Evolutionary conservation across 2,113 vertebrate genomes (phyloP).

Genomic region (Todiramphus chloris): DNA sequence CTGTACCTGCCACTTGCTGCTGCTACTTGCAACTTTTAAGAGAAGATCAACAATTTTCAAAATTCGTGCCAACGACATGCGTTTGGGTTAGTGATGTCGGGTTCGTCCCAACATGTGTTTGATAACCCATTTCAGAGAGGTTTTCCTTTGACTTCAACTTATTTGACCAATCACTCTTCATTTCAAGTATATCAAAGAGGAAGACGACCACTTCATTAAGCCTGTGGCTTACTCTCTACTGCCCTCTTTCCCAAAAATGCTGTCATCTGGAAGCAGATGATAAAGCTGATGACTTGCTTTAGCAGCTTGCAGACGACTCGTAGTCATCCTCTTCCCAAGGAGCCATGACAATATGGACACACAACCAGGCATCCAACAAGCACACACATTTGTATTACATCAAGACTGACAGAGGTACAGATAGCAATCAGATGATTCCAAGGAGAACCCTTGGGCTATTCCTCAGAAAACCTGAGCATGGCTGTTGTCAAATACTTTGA

Average conservation of each 20-base stretch:
- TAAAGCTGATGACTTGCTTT: not conserved
- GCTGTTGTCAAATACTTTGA: not conserved
- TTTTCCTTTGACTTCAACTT: not conserved
- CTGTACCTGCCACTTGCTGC: not conserved
- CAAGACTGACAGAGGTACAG: rapidly evolving
- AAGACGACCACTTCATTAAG: not conserved
- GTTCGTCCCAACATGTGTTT: no score
- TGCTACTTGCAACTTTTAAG: not conserved
- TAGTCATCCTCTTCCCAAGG: not conserved
- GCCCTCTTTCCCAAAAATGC: not conserved
- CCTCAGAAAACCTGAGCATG: not conserved
- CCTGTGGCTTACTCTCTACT: not conserved
- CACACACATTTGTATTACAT: not conserved
- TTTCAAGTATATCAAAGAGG: not conserved
- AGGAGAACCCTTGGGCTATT: not conserved
- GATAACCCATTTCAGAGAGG: not conserved
- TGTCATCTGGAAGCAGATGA: not conserved
- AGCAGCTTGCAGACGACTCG: not conserved
- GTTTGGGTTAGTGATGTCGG: not conserved
- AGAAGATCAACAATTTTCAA: not conserved
- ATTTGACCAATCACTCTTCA: not conserved
- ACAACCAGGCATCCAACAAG: not conserved
- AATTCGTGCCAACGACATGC: not conserved
- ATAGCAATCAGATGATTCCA: not conserved
- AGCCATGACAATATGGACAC: not conserved